phyloP scores from a whole-genome alignment of 2,797 vertebrate genomes.

The Apogon hyalosoma region DNA sequence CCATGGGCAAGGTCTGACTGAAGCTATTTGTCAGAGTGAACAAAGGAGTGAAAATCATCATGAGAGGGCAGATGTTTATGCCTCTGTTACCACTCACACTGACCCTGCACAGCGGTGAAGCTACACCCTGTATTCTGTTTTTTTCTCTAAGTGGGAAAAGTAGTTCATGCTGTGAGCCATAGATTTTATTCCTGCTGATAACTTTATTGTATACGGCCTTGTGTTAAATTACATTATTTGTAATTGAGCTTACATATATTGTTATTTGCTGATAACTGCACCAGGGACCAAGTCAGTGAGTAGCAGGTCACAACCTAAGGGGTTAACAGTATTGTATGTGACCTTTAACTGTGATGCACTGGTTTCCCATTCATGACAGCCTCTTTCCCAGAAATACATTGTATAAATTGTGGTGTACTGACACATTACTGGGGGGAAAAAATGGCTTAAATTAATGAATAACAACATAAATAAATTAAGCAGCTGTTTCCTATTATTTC shows the following conservation, averaged over 20 bases:
- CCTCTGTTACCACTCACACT: conserved; percentile 23
- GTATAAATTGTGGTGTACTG: background rate
- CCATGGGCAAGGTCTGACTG: conserved; percentile 57
- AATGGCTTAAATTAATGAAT: too few species aligned
- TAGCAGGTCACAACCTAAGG: background rate
- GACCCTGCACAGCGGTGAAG: conserved; percentile 10
- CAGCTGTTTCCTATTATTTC: too few species aligned
- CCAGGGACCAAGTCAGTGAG: background rate
- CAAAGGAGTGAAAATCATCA: conserved; percentile 38
- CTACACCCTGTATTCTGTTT: background rate
- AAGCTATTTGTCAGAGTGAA: conserved; percentile 52
- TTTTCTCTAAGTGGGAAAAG: too few species aligned
- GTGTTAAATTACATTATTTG: too few species aligned
- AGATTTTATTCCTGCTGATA: too few species aligned
- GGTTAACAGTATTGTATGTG: conserved; percentile 3
- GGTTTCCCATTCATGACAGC: too few species aligned
- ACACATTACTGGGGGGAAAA: background rate
- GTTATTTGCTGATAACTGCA: background rate
- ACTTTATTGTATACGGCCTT: too few species aligned
- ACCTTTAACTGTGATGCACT: background rate
- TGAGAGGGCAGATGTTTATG: conserved; percentile 40
- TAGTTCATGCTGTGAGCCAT: too few species aligned
- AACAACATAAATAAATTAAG: too few species aligned
- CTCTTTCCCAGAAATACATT: too few species aligned
- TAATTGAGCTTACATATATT: too few species aligned